Evolutionary conservation across 2,797 vertebrate species (phyloP).

Genomic region (Coendou prehensilis): DNA sequence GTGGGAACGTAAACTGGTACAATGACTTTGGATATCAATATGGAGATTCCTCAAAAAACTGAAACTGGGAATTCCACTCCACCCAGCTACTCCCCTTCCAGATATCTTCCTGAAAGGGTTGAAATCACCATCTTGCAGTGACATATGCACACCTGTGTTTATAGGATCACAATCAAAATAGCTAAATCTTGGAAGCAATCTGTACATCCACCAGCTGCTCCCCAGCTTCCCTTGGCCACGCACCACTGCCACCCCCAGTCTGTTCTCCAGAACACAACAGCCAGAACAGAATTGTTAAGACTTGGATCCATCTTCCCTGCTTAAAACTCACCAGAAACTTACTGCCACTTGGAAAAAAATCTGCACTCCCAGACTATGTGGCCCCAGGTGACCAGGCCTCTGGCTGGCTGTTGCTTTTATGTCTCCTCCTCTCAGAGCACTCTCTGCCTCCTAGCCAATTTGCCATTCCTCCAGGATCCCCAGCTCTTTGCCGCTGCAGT

Average conservation of each 20-base stretch:
- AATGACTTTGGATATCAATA: background rate
- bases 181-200: background rate
- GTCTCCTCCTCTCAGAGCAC: background rate
- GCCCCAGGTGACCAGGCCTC: fast-evolving
- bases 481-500: background rate
- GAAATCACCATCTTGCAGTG: background rate
- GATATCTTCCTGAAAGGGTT: background rate
- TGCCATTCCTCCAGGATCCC: background rate
- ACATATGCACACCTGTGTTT: background rate
- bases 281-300: background rate
- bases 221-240: background rate
- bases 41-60: background rate
- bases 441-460: background rate
- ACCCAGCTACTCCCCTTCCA: background rate
- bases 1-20: background rate
- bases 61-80: background rate
- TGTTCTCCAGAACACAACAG: background rate
- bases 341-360: background rate
- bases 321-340: background rate
- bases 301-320: background rate
- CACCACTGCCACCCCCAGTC: background rate
- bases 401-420: background rate
- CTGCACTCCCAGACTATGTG: background rate
- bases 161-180: background rate
- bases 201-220: background rate